Base-by-base conservation (phyloP, 2,113 vertebrate genomes). In the Brienomyrus longianalis region DNA sequence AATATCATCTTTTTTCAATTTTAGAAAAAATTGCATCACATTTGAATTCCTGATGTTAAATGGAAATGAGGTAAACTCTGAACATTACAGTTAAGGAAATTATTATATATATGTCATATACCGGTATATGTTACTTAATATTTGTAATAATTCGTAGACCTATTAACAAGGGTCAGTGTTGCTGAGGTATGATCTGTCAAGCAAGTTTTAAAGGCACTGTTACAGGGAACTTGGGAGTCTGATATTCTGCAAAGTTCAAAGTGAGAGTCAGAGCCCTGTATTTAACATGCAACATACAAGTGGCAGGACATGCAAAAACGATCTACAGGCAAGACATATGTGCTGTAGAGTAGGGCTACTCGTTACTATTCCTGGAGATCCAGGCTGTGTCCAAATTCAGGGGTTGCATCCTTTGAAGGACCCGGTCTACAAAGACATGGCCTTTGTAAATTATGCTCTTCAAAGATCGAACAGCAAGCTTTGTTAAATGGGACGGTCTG, bases 11-110 rank as follows among this genome's bases (percentile, higher is more conserved):
- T 66, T 59, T 66, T 77, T 52, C 90, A 89, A 5, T 89, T 90
- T 88, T 89, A 83, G 90, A 92, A 90, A 89, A 17, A 90, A 93
- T 94, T 95, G 93, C 93, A 92, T 94, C 87, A 92, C 85, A 54
- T 86, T 91, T 91, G 86, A 80, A 80, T 90, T 91, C 92, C 92
- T 93, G 88, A 92, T 90, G 92, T 39, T 27, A 66, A 54, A 74
- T 15, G 51, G 10, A 27, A 51, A 66, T 88, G 90, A 94, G 90
- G 91, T 93, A 48, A 91, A 90, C 90, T 83, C 50, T 54, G 19
- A 56, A 77, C 90, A 88, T 59, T 83, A 83, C 70, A 91, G 47
- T 88, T 27, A 48, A 52, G 21, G 35, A 48, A 89, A 39, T 88
- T 39, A 23, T n/a, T 35, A 23, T 50, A 48, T 31, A 23, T 48